Evolutionary conservation across 1,140 invertebrate species (phyloP).

Genomic region (Drosophila neocordata): DNA sequence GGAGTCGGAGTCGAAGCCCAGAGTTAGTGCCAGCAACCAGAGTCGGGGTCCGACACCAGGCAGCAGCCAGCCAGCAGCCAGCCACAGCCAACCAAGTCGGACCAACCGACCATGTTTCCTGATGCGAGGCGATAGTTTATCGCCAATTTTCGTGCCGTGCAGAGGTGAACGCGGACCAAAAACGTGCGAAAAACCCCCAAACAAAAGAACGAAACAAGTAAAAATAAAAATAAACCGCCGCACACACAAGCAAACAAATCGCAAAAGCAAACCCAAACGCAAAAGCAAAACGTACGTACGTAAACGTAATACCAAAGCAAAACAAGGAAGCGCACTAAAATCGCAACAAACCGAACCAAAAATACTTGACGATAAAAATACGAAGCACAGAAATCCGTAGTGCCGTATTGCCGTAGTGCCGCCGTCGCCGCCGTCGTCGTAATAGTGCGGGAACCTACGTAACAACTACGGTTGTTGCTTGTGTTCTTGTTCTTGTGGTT

Average conservation of each 20-base stretch:
- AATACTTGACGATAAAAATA: constrained; percentile 1
- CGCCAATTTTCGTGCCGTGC: constrained; percentile 83
- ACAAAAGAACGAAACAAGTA: constrained; percentile 23
- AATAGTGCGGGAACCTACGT: too few relatives aligned
- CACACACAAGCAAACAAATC: background rate
- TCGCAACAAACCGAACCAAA: constrained; percentile 1
- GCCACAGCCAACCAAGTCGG: constrained; percentile 42
- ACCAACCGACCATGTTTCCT: constrained; percentile 82
- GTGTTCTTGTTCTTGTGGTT: background rate
- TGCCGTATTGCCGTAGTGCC: background rate
- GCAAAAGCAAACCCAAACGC: constrained; percentile 3
- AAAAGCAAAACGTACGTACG: constrained; percentile 8
- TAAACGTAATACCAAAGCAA: background rate
- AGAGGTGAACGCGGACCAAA: constrained; percentile 83
- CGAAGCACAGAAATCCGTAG: constrained; percentile 8
- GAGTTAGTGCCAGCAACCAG: constrained; percentile 15
- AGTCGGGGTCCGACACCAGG: background rate
- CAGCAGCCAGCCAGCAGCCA: background rate
- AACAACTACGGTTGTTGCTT: background rate
- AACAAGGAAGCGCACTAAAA: background rate
- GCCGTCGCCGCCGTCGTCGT: too few relatives aligned
- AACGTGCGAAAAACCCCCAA: constrained; percentile 63
- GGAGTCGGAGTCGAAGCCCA: constrained; percentile 22
- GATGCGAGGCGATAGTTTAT: constrained; percentile 83
- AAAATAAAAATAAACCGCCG: constrained; percentile 2